Conservation (phyloP, 64 coral and sea anemone genomes). For the Catalaphyllia jardinei region DNA sequence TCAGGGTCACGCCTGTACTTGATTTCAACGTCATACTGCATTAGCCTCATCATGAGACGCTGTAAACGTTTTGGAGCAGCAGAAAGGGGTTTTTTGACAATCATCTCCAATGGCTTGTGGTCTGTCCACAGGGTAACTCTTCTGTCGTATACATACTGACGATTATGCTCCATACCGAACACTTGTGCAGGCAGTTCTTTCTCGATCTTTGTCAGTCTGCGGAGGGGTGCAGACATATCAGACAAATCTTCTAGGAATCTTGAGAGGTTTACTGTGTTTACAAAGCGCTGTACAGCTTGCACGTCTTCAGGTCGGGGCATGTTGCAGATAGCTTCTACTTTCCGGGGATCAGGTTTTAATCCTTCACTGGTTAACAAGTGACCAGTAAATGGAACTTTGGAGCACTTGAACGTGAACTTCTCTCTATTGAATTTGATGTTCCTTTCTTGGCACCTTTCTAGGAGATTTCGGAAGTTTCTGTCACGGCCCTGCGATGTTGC, state of each 20-base stretch:
- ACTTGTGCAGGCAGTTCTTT: conserved; percentile 49
- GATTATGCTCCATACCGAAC: conserved; percentile 44
- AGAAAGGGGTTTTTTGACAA: conserved; percentile 22
- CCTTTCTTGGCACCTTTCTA: conserved; percentile 53
- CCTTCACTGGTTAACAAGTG: too few species aligned
- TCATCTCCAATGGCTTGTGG: conserved; percentile 33
- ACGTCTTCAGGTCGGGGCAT: too few species aligned
- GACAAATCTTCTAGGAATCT: too few species aligned
- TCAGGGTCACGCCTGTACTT: too few species aligned
- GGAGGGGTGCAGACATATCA: conserved; percentile 54
- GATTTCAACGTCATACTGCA: conserved; percentile 13
- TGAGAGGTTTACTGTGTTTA: too few species aligned
- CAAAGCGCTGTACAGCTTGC: too few species aligned
- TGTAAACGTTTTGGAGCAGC: conserved; percentile 46
- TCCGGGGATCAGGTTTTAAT: too few species aligned
- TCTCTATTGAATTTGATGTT: conserved; percentile 61
- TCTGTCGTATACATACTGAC: conserved; percentile 45
- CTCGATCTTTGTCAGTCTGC: conserved; percentile 45
- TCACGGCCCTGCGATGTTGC: conserved; percentile 43
- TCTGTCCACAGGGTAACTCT: conserved; percentile 29
- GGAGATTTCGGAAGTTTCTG: conserved; percentile 40
- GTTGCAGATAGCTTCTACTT: too few species aligned
- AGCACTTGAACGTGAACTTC: conserved; percentile 54
- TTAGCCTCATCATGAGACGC: conserved; percentile 18
- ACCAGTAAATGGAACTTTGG: conserved; percentile 47